These are phyloP conservation scores for Turdus rufiventris DNA, from an alignment of 2,113 vertebrate genomes.

Conservation along the genomic window DNA sequence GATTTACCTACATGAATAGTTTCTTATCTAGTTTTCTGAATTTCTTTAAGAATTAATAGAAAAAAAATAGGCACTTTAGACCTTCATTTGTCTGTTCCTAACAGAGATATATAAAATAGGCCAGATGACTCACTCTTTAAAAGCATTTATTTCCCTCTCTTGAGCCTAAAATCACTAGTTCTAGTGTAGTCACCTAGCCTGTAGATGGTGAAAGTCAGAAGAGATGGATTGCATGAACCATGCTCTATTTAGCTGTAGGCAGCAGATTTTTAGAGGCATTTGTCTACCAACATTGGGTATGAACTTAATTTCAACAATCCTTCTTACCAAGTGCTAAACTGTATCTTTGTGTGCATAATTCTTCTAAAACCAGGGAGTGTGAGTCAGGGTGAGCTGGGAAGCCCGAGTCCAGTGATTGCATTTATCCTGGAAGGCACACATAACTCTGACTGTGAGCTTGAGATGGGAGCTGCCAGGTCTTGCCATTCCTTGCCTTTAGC, in stretches of 20 bases:
- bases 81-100: neutral
- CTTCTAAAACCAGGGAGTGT: neutral
- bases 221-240: neutral
- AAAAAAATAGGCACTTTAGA: neutral
- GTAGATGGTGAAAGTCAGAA: neutral
- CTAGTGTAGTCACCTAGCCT: neutral
- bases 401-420: neutral
- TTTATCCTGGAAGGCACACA: neutral
- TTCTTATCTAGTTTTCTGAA: neutral
- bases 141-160: neutral
- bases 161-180: neutral
- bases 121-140: constrained; percentile 16
- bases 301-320: neutral
- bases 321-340: neutral
- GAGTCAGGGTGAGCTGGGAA: neutral
- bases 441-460: neutral
- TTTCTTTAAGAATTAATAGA: neutral
- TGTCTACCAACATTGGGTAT: neutral
- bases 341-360: neutral
- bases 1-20: neutral
- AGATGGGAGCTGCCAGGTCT: neutral
- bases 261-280: neutral
- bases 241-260: neutral
- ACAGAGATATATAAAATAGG: neutral
- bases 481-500: neutral